Base-by-base conservation (phyloP, 2,797 vertebrate species). In the Gallinago solitaria region DNA sequence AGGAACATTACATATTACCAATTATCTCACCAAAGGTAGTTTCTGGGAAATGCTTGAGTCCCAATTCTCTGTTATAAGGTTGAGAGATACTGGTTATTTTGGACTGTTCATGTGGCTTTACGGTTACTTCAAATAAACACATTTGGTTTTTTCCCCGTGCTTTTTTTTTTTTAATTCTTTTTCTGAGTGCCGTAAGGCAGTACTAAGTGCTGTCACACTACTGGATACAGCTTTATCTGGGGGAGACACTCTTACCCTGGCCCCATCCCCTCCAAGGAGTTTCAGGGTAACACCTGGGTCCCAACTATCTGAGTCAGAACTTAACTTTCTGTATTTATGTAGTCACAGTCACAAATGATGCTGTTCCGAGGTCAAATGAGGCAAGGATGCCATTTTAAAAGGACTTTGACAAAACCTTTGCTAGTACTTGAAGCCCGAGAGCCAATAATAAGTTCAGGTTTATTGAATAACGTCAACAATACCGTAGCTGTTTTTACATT, bases 401-500 rank as follows among this genome's bases (percentile, higher is more conserved):
- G 20, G 16, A 35, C 24, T 65, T 13, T 43, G 35, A 56, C 24
- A n/a, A 54, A 83, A 37, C 4, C 24, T n/a, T 2, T 8, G 10
- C n/a, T 39, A 3, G 9, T 23, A n/a, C 20, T 23, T 13, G 5
- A 57, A 61, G 37, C 12, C 23, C 8, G 24, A 43, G 23, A 80
- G 56, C 48, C 56, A 87, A 19, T 9, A 63, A 2, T 17, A 56
- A 28, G 23, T 75, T 77, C 23, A 30, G 33, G 23, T 97, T 97
- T 96, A 97, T 92, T 97, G 86, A 95, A 23, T 78, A 43, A 89
- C 3, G 7, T 45, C 53, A 81, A 79, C 84, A 89, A 56, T n/a
- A 87, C 60, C 24, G 14, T 6, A 90, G 41, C 80, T 76, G 48
- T 30, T 96, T 45, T 48, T 82, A 94, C 81, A 87, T 60, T 56